phyloP scores from a whole-genome alignment of 2,797 vertebrate species.

The Leptodactylus fallax region DNA sequence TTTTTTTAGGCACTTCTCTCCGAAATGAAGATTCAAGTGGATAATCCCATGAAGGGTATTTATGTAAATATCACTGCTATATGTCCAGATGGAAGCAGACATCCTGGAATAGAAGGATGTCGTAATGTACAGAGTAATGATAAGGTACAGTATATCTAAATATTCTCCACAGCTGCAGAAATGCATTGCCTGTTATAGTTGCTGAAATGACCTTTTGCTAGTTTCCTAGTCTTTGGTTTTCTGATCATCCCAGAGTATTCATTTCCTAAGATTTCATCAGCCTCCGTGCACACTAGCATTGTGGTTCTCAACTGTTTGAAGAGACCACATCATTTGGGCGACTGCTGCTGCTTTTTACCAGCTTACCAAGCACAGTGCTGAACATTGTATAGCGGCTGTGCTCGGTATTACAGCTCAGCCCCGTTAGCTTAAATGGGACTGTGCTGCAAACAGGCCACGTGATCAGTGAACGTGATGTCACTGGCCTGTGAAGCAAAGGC shows the following conservation, averaged over 20 bases:
- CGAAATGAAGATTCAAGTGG: slow-evolving; percentile 89
- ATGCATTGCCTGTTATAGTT: background rate
- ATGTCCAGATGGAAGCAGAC: slow-evolving; percentile 88
- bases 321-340: too few relatives aligned
- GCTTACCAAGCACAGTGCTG: too few relatives aligned
- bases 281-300: background rate
- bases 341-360: too few relatives aligned
- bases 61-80: slow-evolving; percentile 87
- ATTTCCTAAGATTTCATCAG: background rate
- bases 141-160: slow-evolving; percentile 78
- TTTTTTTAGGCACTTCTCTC: slow-evolving; percentile 87
- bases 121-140: slow-evolving; percentile 85
- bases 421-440: too few relatives aligned
- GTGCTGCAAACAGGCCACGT: too few relatives aligned
- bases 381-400: too few relatives aligned
- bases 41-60: slow-evolving; percentile 87
- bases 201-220: background rate
- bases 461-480: too few relatives aligned
- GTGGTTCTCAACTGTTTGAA: background rate
- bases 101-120: slow-evolving; percentile 82
- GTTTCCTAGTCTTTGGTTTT: background rate
- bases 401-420: too few relatives aligned
- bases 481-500: too few relatives aligned
- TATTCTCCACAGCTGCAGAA: slow-evolving; percentile 11
- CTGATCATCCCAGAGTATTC: too few relatives aligned